Percentiles rank a stretch among this genome's conserved stretches.
These are phyloP conservation scores for Oophaga sylvatica DNA, from an alignment of 2,797 vertebrate species.

Conservation along the genomic window DNA sequence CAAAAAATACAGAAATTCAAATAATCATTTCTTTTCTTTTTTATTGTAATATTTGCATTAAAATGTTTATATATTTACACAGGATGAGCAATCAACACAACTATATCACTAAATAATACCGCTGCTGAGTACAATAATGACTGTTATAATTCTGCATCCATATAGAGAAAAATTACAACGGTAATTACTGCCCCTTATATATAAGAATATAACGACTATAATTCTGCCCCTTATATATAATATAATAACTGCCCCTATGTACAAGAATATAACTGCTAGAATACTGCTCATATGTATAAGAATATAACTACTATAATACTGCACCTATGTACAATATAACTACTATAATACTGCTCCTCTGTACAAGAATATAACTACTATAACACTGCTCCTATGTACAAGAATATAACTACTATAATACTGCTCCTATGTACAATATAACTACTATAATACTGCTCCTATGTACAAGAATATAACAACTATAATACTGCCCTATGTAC, in stretches of 20 bases:
- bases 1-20: neutral
- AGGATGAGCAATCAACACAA: neutral
- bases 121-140: neutral
- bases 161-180: neutral
- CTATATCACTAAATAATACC: slow-evolving; percentile 9
- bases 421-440: too few relatives aligned
- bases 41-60: neutral
- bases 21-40: neutral
- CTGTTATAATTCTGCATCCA: slow-evolving; percentile 1
- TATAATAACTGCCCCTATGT: neutral
- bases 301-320: too few relatives aligned
- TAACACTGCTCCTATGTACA: too few relatives aligned
- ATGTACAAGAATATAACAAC: too few relatives aligned
- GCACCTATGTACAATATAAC: too few relatives aligned
- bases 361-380: too few relatives aligned
- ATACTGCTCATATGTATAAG: neutral
- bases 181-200: neutral
- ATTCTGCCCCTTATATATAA: neutral
- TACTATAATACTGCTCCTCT: too few relatives aligned
- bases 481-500: too few relatives aligned
- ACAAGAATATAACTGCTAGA: neutral
- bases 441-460: too few relatives aligned
- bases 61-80: neutral
- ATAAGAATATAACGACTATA: slow-evolving; percentile 6
- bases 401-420: too few relatives aligned